Conservation (phyloP, 2,797 vertebrate genomes). For the Argyrosomus regius region DNA sequence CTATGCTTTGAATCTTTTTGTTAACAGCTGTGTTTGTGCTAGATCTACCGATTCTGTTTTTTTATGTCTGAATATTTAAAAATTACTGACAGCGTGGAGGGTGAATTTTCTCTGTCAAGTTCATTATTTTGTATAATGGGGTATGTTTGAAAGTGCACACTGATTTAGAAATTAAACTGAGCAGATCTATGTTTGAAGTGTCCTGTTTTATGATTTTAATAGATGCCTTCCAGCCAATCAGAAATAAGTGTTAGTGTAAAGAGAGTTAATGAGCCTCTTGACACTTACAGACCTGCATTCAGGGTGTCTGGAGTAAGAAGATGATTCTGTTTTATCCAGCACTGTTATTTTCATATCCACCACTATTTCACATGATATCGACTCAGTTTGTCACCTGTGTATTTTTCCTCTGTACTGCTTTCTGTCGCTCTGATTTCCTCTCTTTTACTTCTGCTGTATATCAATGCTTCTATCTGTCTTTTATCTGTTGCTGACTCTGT, state of each 20-base stretch:
- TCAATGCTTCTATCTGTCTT: slow-evolving; percentile 49
- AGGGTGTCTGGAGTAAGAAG: slow-evolving; percentile 1
- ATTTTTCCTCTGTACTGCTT: slow-evolving; percentile 43
- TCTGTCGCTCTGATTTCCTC: slow-evolving; percentile 35
- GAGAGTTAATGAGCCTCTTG: slow-evolving; percentile 22
- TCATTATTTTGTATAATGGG: not conserved
- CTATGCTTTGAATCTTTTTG: not conserved
- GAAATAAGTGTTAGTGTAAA: slow-evolving; percentile 15
- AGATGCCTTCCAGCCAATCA: not conserved
- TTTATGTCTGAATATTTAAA: not conserved
- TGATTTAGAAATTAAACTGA: not conserved
- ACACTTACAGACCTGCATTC: not conserved
- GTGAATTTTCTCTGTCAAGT: not conserved
- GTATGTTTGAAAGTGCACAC: not conserved
- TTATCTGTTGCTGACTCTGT: slow-evolving; percentile 69
- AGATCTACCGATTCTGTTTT: not conserved
- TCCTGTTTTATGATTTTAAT: slow-evolving; percentile 1
- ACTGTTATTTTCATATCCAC: not conserved
- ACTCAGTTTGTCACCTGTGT: slow-evolving; percentile 32
- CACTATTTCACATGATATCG: not conserved
- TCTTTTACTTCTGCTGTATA: slow-evolving; percentile 24
- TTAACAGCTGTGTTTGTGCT: not conserved
- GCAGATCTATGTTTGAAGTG: not conserved
- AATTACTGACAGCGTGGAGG: not conserved
- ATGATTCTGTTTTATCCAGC: slow-evolving; percentile 7